phyloP scores from a whole-genome alignment of 2,888 invertebrate species.

The Linnaemya tessellans region DNA sequence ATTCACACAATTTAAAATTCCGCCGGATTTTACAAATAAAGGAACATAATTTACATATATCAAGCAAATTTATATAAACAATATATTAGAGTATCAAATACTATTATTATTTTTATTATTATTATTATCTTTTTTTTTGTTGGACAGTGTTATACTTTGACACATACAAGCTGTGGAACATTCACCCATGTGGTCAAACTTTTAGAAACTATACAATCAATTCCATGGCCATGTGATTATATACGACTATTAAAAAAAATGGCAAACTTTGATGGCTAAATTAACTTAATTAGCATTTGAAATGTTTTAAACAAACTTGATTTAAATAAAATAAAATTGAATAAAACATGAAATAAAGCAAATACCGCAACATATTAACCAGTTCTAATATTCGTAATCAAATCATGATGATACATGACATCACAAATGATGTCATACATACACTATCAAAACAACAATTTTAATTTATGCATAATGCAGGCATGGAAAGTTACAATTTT shows the following conservation, averaged over 20 bases:
- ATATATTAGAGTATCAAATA: too few relatives aligned
- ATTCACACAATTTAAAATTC: too few relatives aligned
- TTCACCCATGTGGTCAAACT: too few relatives aligned
- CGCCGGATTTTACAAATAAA: too few relatives aligned
- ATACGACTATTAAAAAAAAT: background rate
- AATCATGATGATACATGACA: conserved; percentile 61
- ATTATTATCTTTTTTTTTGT: too few relatives aligned
- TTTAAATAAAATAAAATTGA: conserved; percentile 4
- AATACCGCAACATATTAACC: conserved; percentile 42
- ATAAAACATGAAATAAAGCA: background rate
- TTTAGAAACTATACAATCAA: too few relatives aligned
- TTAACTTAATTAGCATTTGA: conserved; percentile 30
- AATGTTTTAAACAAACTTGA: conserved; percentile 10
- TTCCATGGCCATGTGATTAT: too few relatives aligned
- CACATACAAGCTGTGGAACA: too few relatives aligned
- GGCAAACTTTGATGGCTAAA: conserved; percentile 32
- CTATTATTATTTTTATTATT: too few relatives aligned
- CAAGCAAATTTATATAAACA: too few relatives aligned
- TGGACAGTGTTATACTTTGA: too few relatives aligned
- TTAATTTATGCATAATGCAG: conserved; percentile 39
- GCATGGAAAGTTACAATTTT: background rate
- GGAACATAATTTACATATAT: too few relatives aligned
- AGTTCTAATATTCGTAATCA: conserved; percentile 51
- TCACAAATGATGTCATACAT: conserved; percentile 70
- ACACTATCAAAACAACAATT: conserved; percentile 46